Percentiles rank a stretch among this genome's conserved stretches.
phyloP scores from a whole-genome alignment of 2,888 invertebrate species.

The Dermolepida albohirtum region DNA sequence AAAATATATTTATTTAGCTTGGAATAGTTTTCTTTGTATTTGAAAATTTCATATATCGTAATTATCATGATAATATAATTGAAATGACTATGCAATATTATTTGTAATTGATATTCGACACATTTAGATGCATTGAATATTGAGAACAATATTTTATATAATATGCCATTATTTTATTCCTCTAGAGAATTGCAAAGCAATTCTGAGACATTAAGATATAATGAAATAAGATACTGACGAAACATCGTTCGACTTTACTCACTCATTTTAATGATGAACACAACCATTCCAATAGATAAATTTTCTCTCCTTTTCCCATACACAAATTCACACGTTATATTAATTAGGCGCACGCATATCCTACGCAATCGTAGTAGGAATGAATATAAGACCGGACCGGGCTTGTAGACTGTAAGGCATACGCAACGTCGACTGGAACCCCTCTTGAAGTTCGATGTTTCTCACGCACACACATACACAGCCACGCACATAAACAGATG shows the following conservation, averaged over 20 bases:
- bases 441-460: constrained; percentile 16
- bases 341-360: constrained; percentile 13
- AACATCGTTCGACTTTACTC: constrained; percentile 9
- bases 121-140: too few relatives aligned
- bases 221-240: neutral
- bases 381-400: neutral
- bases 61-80: too few relatives aligned
- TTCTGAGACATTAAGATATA: neutral
- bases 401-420: constrained; percentile 9
- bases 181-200: neutral
- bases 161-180: neutral
- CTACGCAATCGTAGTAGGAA: constrained; percentile 15
- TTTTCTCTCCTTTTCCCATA: neutral
- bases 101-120: too few relatives aligned
- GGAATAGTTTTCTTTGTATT: too few relatives aligned
- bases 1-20: too few relatives aligned
- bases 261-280: constrained; percentile 35
- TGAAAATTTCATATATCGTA: too few relatives aligned
- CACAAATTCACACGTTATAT: constrained; percentile 24
- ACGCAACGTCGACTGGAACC: constrained; percentile 14
- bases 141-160: too few relatives aligned
- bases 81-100: too few relatives aligned
- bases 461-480: constrained; percentile 23
- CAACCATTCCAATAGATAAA: constrained; percentile 31
- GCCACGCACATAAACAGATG: constrained; percentile 4